Evolutionary conservation across 2,888 invertebrate genomes (phyloP).

Genomic region (Crocallis elinguaria): DNA sequence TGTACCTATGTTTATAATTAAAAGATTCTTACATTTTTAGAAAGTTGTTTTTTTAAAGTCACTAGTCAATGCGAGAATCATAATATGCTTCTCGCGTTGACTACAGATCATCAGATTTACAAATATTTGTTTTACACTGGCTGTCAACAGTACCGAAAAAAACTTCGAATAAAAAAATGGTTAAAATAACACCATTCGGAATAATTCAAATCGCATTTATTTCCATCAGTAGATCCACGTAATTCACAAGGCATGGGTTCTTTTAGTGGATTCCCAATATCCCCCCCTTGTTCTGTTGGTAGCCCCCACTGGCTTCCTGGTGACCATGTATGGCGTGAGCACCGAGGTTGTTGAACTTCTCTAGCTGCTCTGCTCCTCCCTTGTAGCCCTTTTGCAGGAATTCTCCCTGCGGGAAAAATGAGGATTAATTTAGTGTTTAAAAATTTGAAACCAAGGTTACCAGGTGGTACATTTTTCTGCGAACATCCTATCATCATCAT

Average conservation of each 20-base stretch:
- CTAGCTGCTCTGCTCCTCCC: constrained; percentile 83
- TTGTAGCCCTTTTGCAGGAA: constrained; percentile 85
- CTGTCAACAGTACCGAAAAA: too few species aligned
- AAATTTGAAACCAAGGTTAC: background rate
- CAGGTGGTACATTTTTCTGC: too few species aligned
- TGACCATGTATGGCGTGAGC: constrained; percentile 86
- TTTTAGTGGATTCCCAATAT: constrained; percentile 79
- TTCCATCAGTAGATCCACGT: constrained; percentile 9
- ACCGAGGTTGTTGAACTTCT: constrained; percentile 85
- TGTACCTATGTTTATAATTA: background rate
- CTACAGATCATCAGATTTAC: too few species aligned
- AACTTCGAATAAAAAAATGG: too few species aligned
- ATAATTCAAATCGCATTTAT: constrained; percentile 34
- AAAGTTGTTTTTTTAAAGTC: too few species aligned
- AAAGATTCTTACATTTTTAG: too few species aligned
- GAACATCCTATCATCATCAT: too few species aligned
- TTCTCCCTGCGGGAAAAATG: constrained; percentile 68
- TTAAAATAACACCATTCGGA: constrained; percentile 7
- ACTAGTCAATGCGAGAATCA: too few species aligned
- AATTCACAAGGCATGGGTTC: background rate
- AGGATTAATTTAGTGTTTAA: background rate
- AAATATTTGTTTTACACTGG: too few species aligned
- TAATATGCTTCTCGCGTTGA: too few species aligned
- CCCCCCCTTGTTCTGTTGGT: constrained; percentile 80
- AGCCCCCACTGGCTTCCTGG: constrained; percentile 85